phyloP scores from a whole-genome alignment of 2,113 vertebrate species.

The Crotalus helleri region DNA sequence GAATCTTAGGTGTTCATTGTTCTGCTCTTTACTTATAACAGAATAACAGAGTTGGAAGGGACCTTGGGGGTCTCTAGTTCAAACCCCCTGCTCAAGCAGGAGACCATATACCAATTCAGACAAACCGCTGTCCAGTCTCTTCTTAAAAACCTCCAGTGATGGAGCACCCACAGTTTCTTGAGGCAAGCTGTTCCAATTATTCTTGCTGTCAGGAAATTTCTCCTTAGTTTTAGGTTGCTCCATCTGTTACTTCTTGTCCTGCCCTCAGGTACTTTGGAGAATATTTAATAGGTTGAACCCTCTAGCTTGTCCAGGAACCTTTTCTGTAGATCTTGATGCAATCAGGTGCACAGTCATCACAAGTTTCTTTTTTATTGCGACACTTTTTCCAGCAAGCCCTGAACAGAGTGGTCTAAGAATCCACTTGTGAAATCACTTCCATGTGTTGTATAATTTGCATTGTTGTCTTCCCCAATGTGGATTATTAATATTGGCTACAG shows the following conservation, averaged over 20 bases:
- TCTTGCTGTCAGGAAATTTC: not conserved
- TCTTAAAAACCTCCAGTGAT: not conserved
- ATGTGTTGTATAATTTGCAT: not conserved
- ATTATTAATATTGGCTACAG: not conserved
- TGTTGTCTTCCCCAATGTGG: not conserved
- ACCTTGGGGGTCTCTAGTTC: not conserved
- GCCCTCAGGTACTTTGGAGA: not conserved
- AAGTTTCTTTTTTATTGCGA: not conserved
- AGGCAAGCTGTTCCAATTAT: not conserved
- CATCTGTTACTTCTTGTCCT: not conserved
- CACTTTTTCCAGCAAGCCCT: not conserved
- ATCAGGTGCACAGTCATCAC: not conserved
- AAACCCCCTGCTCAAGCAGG: not conserved
- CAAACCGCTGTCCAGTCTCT: not conserved
- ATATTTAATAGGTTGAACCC: not conserved
- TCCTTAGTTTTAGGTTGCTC: not conserved
- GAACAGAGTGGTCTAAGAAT: not conserved
- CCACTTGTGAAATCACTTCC: not conserved
- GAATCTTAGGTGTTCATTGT: not conserved
- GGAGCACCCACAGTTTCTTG: not conserved
- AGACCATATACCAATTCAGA: not conserved
- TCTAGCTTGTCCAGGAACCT: not conserved
- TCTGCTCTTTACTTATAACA: not conserved
- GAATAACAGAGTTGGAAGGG: not conserved
- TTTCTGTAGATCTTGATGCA: not conserved